These are phyloP conservation scores for human (Homo sapiens) DNA, from an alignment of 2,113 vertebrate genomes.

Conservation along the genomic window DNA sequence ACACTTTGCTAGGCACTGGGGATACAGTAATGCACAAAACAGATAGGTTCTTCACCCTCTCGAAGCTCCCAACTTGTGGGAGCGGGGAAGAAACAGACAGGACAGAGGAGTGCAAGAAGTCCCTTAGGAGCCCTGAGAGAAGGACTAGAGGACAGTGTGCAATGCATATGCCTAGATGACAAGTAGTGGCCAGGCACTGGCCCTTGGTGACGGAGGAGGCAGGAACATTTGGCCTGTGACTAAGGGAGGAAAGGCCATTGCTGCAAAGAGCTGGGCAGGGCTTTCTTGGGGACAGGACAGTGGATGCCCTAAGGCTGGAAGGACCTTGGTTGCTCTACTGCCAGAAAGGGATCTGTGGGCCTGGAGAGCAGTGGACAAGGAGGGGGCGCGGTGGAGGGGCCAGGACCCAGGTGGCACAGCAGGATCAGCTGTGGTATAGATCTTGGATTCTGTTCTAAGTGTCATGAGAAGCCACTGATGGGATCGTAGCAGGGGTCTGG, in stretches of 20 bases:
- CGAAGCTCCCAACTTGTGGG: background rate
- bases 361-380: no score
- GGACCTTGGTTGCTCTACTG: background rate
- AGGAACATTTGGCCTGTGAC: background rate
- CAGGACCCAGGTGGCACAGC: background rate
- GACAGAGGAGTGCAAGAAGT: background rate
- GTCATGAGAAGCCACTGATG: background rate
- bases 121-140: background rate
- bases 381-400: fast-evolving
- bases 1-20: background rate
- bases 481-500: no score
- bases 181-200: background rate
- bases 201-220: background rate
- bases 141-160: background rate
- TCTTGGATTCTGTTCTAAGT: background rate
- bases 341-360: background rate
- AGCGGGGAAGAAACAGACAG: background rate
- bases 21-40: background rate
- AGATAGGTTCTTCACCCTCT: background rate
- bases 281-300: background rate
- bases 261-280: background rate
- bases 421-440: background rate
- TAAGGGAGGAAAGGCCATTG: no score
- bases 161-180: background rate
- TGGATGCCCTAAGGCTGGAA: background rate